These are phyloP conservation scores for Chesias legatella DNA, from an alignment of 2,888 invertebrate species.

Conservation along the genomic window DNA sequence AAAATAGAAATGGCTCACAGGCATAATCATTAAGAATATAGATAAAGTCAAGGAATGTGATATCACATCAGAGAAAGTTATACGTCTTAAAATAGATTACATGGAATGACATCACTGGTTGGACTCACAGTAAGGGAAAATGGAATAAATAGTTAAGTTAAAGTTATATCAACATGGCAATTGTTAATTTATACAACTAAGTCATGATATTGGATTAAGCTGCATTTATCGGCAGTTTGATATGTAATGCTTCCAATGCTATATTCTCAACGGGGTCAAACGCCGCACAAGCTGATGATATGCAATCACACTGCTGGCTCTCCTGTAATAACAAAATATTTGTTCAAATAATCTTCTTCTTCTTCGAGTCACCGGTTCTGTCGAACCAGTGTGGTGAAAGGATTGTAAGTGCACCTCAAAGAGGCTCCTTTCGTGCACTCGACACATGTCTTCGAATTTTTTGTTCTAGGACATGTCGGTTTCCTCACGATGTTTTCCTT, in stretches of 20 bases:
- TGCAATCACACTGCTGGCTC: constrained; percentile 15
- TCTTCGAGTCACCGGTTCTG: no score
- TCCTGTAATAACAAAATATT: constrained; percentile 17
- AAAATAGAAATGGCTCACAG: constrained; percentile 25
- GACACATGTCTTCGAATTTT: no score
- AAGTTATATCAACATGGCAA: constrained; percentile 18
- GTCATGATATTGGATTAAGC: constrained; percentile 12
- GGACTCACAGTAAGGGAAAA: constrained; percentile 1
- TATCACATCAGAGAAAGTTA: constrained; percentile 22
- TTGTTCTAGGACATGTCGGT: no score
- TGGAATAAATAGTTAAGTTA: constrained; percentile 7
- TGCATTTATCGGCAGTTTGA: neutral
- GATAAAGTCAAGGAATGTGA: constrained; percentile 28
- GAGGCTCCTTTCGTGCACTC: no score
- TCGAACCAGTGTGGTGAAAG: no score
- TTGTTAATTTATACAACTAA: constrained; percentile 14
- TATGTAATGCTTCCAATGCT: constrained; percentile 12
- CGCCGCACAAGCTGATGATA: constrained; percentile 13
- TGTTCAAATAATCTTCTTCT: no score
- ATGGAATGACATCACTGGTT: constrained; percentile 27
- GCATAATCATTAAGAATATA: constrained; percentile 10
- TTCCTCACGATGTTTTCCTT: no score
- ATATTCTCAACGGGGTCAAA: no score
- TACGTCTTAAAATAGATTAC: constrained; percentile 14
- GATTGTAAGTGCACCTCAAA: no score